Evolutionary conservation across 2,888 invertebrate genomes (phyloP).

Genomic region (Archaeoteleia sp.): DNA sequence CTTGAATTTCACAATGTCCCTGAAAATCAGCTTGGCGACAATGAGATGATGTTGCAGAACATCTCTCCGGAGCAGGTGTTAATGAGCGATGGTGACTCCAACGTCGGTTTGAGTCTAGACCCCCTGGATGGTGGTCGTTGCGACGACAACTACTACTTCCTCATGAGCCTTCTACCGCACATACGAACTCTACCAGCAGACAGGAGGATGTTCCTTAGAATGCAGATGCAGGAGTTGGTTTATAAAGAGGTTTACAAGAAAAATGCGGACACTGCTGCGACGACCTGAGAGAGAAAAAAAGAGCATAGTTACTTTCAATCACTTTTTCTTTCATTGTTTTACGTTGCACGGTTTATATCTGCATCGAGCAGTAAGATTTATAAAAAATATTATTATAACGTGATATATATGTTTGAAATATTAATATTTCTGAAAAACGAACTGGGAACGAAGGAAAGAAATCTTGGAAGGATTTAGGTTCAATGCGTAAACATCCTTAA

Average conservation of each 20-base stretch:
- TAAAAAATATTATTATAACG: too few relatives aligned
- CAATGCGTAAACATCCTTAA: too few relatives aligned
- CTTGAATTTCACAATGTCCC: conserved; percentile 62
- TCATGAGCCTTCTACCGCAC: conserved; percentile 73
- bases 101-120: conserved; percentile 60
- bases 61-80: conserved; percentile 68
- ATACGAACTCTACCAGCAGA: conserved; percentile 70
- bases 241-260: conserved; percentile 70
- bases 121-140: conserved; percentile 64
- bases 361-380: too few relatives aligned
- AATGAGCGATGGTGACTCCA: conserved; percentile 63
- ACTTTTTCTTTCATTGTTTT: too few relatives aligned
- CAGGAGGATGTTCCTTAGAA: conserved; percentile 69
- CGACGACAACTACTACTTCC: conserved; percentile 74
- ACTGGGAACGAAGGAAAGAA: too few relatives aligned
- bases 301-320: too few relatives aligned
- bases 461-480: too few relatives aligned
- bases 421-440: too few relatives aligned
- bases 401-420: too few relatives aligned
- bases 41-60: conserved; percentile 68
- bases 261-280: conserved; percentile 46
- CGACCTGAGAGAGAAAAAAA: conserved; percentile 42
- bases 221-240: conserved; percentile 73
- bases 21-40: conserved; percentile 60
- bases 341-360: too few relatives aligned